phyloP scores from a whole-genome alignment of 2,797 vertebrate species.

The Octomys mimax region DNA sequence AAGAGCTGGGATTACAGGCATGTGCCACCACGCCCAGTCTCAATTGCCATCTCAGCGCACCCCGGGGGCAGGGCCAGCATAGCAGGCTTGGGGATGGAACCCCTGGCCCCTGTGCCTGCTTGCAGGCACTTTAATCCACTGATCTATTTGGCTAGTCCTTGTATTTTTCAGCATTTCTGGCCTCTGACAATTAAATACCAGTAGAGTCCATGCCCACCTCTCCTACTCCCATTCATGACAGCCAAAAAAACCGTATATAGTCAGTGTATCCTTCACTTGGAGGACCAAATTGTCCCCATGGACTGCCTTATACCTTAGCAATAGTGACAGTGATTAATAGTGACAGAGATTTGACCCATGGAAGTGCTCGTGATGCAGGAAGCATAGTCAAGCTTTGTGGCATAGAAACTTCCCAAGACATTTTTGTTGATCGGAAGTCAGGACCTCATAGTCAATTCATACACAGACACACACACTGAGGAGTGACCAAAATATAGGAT shows the following conservation, averaged over 20 bases:
- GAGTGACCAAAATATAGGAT: background rate
- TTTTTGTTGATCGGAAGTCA: background rate
- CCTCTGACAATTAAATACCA: background rate
- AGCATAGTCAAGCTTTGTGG: background rate
- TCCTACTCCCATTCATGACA: background rate
- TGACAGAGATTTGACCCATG: background rate
- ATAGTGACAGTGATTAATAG: background rate
- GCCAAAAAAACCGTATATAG: too few relatives aligned
- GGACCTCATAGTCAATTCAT: background rate
- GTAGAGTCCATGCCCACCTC: background rate
- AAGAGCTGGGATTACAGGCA: too few relatives aligned
- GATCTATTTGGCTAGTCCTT: too few relatives aligned
- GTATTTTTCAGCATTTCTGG: background rate
- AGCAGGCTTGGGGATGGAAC: too few relatives aligned
- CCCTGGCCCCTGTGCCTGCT: too few relatives aligned
- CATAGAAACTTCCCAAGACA: background rate
- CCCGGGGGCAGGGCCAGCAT: too few relatives aligned
- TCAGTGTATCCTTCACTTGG: background rate
- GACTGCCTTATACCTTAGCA: background rate
- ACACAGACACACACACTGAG: background rate
- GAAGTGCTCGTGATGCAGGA: background rate
- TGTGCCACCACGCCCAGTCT: too few relatives aligned
- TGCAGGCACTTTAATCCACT: too few relatives aligned
- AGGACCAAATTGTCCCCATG: background rate
- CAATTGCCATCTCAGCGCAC: too few relatives aligned